Percentiles rank a stretch among this genome's conserved stretches.
Evolutionary conservation across 2,797 vertebrate species (phyloP).

Genomic region (Pseudochirops cupreus): DNA sequence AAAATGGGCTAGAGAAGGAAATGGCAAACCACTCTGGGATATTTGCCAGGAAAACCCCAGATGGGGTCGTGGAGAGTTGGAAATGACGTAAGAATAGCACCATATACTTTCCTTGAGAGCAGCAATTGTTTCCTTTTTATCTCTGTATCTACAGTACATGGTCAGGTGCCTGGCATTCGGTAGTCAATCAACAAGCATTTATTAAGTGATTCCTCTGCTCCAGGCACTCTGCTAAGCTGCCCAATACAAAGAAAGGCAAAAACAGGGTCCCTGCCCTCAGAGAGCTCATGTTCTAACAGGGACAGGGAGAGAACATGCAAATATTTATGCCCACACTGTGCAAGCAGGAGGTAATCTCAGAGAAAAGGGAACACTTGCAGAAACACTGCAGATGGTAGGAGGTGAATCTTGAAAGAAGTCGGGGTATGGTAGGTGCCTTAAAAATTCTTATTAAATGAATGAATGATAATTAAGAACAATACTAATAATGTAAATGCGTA

Average conservation of each 20-base stretch:
- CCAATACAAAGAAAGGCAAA: background rate
- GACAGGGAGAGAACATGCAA: background rate
- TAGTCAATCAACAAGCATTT: background rate
- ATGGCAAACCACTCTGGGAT: background rate
- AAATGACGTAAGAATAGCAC: background rate
- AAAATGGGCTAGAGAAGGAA: background rate
- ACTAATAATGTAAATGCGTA: background rate
- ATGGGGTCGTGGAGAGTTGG: background rate
- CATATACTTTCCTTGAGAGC: background rate
- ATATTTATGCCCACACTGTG: background rate
- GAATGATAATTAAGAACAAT: background rate
- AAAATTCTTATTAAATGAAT: background rate
- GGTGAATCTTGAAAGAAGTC: background rate
- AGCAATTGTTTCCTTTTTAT: background rate
- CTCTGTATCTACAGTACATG: background rate
- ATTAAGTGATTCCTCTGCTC: background rate
- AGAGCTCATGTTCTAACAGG: background rate
- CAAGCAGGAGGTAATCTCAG: background rate
- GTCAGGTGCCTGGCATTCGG: background rate
- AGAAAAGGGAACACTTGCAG: background rate
- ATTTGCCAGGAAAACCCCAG: background rate
- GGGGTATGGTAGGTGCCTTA: background rate
- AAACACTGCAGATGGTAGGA: background rate
- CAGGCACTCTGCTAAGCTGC: background rate
- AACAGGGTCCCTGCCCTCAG: background rate